Evolutionary conservation across 2,113 vertebrate species (phyloP).

Genomic region (Butorides virescens): DNA sequence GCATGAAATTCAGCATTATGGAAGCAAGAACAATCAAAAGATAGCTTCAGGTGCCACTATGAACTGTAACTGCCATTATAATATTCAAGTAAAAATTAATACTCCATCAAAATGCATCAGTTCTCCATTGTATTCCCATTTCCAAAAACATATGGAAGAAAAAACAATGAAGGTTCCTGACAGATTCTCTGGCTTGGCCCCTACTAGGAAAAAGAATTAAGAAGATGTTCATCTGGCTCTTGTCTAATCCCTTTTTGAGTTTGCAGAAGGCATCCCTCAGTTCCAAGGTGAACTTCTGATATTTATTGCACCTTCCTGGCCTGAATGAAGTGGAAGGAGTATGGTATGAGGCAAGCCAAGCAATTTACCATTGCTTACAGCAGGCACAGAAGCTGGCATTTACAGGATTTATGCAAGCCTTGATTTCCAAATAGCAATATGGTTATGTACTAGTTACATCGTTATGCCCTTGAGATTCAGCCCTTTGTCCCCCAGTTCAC

Average conservation of each 20-base stretch:
- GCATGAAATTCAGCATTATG: neutral
- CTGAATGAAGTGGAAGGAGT: neutral
- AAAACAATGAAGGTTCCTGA: neutral
- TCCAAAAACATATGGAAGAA: neutral
- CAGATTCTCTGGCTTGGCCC: neutral
- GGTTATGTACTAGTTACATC: neutral
- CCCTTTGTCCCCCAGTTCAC: neutral
- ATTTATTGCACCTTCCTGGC: neutral
- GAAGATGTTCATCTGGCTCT: accelerated
- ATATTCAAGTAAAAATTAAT: neutral
- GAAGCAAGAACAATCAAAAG: neutral
- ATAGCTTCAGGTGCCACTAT: neutral
- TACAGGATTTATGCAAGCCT: neutral
- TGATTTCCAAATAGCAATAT: neutral
- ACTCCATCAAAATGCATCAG: neutral
- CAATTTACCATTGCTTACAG: accelerated
- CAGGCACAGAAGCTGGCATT: neutral
- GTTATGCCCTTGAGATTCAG: neutral
- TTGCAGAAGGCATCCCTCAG: neutral
- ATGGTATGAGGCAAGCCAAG: accelerated
- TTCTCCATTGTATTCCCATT: neutral
- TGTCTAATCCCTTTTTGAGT: neutral
- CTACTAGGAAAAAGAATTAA: neutral
- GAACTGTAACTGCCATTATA: neutral
- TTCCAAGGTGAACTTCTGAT: neutral